Evolutionary conservation across 1,140 invertebrate genomes (phyloP), one percentile per base, ranked within the genome.

Genomic region (Bombus waltoni): DNA sequence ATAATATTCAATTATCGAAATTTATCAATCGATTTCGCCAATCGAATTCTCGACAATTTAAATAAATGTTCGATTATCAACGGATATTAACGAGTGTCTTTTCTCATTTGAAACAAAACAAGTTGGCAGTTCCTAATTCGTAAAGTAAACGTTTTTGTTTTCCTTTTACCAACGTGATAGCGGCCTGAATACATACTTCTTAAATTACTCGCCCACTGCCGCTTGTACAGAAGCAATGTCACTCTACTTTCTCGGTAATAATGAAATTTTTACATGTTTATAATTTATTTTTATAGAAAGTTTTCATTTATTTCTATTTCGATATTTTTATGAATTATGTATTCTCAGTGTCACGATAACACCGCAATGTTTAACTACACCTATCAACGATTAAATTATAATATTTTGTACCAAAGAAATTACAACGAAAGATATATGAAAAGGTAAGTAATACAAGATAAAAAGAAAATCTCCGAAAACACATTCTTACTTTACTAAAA

Each of bases 11-110:
- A 32, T 70, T 57, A 70, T 71, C 71, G 65, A 78, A 77, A 42
- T 83, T 83, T 40, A 83, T 76, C 44, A 42, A 77, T 70, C 38
- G 62, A 57, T 68, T 53, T 83, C 25, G 22, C 32, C 28, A 32
- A 74, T 72, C 47, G 47, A 75, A 53, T 28, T 62, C 25, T 22
- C 22, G 53, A 44, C 18, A n/a, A 4, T 18, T 4, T 35, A 25
- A 47, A n/a, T 10, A 18, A 53, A 25, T 10, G 5, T 22, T 40
- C 18, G 11, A 38, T 1, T 0, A 6, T 53, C 13, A 3, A n/a
- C 13, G 6, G 40, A 28, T n/a, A 62, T 62, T n/a, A 62, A 28
- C 3, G 59, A 62, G 11, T 13, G 11, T 28, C 28, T 62, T 62
- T 4, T 11, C 2, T 62, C 10, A n/a, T 62, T n/a, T n/a, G 28